Percentiles rank a stretch among this genome's conserved stretches.
phyloP scores from a whole-genome alignment of 1,140 invertebrate species.

The Cotesia vestalis region DNA sequence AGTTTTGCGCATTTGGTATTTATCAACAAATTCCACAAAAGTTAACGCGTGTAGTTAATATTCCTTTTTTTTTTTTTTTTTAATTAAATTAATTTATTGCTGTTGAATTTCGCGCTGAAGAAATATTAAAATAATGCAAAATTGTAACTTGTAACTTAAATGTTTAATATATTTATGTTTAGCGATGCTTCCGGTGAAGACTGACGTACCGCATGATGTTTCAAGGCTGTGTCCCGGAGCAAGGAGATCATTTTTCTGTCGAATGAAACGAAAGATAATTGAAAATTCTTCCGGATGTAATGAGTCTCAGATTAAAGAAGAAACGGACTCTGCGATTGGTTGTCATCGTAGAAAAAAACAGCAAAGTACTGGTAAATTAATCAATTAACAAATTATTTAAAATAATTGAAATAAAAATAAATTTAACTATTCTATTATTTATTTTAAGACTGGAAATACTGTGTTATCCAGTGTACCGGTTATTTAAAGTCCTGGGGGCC shows the following conservation, averaged over 20 bases:
- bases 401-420: not conserved
- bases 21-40: not conserved
- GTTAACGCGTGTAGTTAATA: not conserved
- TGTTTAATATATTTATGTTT: conserved; percentile 30
- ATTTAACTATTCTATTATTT: conserved; percentile 13
- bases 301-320: conserved; percentile 75
- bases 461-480: conserved; percentile 87
- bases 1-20: conserved; percentile 16
- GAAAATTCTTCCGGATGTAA: conserved; percentile 52
- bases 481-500: conserved; percentile 93
- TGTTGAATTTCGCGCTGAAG: not conserved
- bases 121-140: not conserved
- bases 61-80: not conserved
- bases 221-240: conserved; percentile 86
- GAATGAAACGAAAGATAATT: conserved; percentile 83
- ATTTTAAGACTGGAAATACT: conserved; percentile 78
- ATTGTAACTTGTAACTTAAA: not conserved
- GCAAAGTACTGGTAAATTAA: conserved; percentile 68
- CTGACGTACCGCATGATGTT: conserved; percentile 79
- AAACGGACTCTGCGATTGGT: conserved; percentile 72
- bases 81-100: not conserved
- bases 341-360: conserved; percentile 75
- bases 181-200: conserved; percentile 93
- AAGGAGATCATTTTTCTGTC: conserved; percentile 90
- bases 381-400: conserved; percentile 5